These are phyloP conservation scores for Parthenolecanium corni DNA, from an alignment of 2,888 invertebrate species.

Conservation along the genomic window DNA sequence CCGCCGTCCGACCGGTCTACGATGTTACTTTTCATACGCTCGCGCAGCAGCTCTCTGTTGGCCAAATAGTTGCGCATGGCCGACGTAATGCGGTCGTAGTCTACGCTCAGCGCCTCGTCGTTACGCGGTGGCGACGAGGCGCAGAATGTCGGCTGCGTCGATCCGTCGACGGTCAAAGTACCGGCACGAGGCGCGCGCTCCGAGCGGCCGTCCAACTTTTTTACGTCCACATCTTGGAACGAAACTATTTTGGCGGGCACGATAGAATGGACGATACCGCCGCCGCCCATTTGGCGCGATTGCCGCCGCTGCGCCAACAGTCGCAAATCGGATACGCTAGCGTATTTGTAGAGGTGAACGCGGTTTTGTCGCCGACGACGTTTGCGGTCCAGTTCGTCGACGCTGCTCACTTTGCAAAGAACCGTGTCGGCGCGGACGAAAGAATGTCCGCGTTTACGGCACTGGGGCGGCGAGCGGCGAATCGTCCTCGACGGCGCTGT, in stretches of 20 bases:
- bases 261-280: background rate
- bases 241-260: slow-evolving; percentile 6
- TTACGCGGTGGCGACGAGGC: background rate
- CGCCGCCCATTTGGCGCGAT: background rate
- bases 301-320: background rate
- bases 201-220: background rate
- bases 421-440: slow-evolving; percentile 18
- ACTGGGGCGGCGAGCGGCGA: slow-evolving; percentile 1
- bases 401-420: slow-evolving; percentile 21
- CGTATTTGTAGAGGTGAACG: slow-evolving; percentile 16
- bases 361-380: background rate
- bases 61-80: slow-evolving; percentile 30
- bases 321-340: slow-evolving; percentile 23
- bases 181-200: too few species aligned
- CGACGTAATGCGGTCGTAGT: slow-evolving; percentile 21
- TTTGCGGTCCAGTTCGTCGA: slow-evolving; percentile 22
- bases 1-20: slow-evolving; percentile 11
- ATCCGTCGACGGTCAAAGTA: background rate
- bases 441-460: slow-evolving; percentile 17
- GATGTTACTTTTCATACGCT: slow-evolving; percentile 31
- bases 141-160: background rate
- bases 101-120: slow-evolving; percentile 2
- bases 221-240: background rate
- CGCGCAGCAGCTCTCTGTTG: slow-evolving; percentile 30
- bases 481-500: background rate